These are phyloP conservation scores for Acronicta alni DNA, from an alignment of 2,888 invertebrate genomes.

Conservation along the genomic window DNA sequence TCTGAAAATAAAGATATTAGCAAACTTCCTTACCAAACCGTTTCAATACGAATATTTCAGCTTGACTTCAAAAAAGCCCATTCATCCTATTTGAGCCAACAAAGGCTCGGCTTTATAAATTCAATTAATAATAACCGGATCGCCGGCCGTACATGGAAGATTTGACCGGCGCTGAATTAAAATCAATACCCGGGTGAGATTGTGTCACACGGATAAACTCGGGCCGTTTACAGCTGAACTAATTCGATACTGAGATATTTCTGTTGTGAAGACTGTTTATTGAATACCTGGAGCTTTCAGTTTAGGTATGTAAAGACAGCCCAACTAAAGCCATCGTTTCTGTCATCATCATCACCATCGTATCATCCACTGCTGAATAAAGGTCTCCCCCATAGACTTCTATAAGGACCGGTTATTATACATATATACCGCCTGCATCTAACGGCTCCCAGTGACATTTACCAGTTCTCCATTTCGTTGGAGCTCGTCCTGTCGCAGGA, in stretches of 20 bases:
- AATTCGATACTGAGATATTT: slow-evolving; percentile 34
- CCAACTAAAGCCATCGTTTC: too few species aligned
- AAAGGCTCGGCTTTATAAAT: slow-evolving; percentile 47
- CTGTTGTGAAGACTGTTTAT: slow-evolving; percentile 31
- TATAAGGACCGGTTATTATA: too few species aligned
- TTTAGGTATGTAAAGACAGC: too few species aligned
- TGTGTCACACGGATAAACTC: slow-evolving; percentile 48
- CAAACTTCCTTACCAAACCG: slow-evolving; percentile 14
- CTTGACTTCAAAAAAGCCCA: slow-evolving; percentile 38
- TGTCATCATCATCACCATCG: too few species aligned
- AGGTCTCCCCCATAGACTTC: too few species aligned
- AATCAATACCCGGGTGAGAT: slow-evolving; percentile 56
- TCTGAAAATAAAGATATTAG: slow-evolving; percentile 7
- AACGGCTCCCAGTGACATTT: too few species aligned
- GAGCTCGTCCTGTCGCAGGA: too few species aligned
- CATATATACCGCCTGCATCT: too few species aligned
- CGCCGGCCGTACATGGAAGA: slow-evolving; percentile 34
- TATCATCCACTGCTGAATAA: too few species aligned
- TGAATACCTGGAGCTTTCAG: slow-evolving; percentile 4
- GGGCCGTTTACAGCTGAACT: slow-evolving; percentile 41
- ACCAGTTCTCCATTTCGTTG: too few species aligned
- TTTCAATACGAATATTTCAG: slow-evolving; percentile 32
- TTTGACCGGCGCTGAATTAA: slow-evolving; percentile 44
- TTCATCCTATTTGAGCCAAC: slow-evolving; percentile 46
- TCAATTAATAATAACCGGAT: slow-evolving; percentile 53